These are phyloP conservation scores for Cacoxenus indagator DNA, from an alignment of 2,888 invertebrate species.

Conservation along the genomic window DNA sequence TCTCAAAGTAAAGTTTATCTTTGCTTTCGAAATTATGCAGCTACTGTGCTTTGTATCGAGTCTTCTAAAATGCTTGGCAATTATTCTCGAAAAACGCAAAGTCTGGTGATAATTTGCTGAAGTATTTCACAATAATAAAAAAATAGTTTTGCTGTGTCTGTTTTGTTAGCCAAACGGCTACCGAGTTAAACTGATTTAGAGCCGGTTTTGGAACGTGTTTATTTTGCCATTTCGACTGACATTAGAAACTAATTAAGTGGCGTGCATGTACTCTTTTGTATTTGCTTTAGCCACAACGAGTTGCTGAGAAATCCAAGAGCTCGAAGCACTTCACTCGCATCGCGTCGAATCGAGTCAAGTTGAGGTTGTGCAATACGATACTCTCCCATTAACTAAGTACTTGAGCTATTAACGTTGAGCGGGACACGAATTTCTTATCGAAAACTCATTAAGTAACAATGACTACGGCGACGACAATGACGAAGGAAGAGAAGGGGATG, in stretches of 20 bases:
- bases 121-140: neutral
- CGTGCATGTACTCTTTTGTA: neutral
- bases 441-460: conserved; percentile 54
- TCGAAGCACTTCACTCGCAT: neutral
- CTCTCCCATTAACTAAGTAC: conserved; percentile 47
- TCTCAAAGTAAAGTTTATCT: conserved; percentile 45
- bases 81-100: neutral
- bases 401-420: conserved; percentile 37
- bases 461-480: neutral
- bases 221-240: conserved; percentile 42
- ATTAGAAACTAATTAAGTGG: conserved; percentile 60
- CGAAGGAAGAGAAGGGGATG: no score
- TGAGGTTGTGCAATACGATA: conserved; percentile 17
- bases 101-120: conserved; percentile 4
- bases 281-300: conserved; percentile 1
- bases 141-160: neutral
- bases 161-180: conserved; percentile 8
- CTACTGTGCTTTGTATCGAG: conserved; percentile 35
- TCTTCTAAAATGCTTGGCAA: neutral
- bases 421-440: conserved; percentile 41
- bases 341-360: neutral
- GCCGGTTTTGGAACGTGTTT: conserved; percentile 1
- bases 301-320: neutral
- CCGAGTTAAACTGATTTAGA: conserved; percentile 22
- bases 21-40: conserved; percentile 39